phyloP scores from a whole-genome alignment of 2,797 vertebrate genomes.

The Sebastes wilsoni region DNA sequence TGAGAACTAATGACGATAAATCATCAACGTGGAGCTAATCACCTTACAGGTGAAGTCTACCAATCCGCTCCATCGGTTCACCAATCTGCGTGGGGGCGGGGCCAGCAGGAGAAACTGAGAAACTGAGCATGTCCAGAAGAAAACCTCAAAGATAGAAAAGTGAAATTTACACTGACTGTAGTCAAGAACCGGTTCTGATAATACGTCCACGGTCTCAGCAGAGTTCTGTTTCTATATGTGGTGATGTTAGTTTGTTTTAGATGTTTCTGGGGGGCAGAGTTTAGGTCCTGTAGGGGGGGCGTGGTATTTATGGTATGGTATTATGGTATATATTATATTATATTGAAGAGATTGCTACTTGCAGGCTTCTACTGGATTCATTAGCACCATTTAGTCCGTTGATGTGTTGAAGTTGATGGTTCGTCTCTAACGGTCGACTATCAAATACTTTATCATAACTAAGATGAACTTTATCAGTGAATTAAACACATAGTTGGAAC shows the following conservation, averaged over 20 bases:
- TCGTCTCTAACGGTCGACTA: background rate
- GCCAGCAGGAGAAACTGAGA: background rate
- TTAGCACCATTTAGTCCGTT: conserved; percentile 43
- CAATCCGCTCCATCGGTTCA: background rate
- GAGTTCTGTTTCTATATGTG: background rate
- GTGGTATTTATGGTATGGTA: background rate
- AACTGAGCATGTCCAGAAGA: background rate
- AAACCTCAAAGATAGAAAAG: background rate
- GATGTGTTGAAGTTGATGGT: background rate
- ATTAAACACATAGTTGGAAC: background rate
- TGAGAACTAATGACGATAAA: no score
- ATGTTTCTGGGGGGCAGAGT: background rate
- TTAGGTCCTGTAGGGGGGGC: background rate
- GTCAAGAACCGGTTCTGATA: background rate
- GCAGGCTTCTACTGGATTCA: conserved; percentile 31
- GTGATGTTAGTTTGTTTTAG: background rate
- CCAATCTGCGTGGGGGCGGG: background rate
- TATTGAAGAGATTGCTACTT: conserved; percentile 13
- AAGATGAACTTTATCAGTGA: background rate
- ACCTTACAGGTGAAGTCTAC: background rate
- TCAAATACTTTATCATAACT: background rate
- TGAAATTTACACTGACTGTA: background rate
- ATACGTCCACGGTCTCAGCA: background rate
- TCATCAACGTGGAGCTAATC: no score
- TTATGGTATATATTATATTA: no score